Evolutionary conservation across 2,797 vertebrate species (phyloP), one percentile per base, ranked within the genome.

Genomic region (Tapirus indicus): DNA sequence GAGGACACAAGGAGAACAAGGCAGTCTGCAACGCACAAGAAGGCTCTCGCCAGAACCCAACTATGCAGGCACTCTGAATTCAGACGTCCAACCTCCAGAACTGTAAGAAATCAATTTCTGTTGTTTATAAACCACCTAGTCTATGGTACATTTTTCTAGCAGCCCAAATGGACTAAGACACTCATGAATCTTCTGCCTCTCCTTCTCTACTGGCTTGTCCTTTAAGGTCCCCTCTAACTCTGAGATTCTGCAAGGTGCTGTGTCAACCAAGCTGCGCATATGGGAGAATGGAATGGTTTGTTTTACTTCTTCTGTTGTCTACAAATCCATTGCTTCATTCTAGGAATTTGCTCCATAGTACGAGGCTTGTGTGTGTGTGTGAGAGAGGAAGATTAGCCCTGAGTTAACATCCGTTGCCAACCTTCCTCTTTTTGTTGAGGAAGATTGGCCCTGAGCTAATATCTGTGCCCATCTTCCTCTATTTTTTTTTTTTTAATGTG

Each of bases 291-390:
- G 32, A 27, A 58, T 58, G 20, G 29, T 21, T 89, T 52, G 2
- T 83, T 94, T 78, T 87, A 38, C 18, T 84, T 9, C 8, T 85
- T 68, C n/a, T 62, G 0, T 78, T 87, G 32, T 38, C 23, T 77
- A 35, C 27, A 68, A 80, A 74, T 85, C 14, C 23, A 66, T 32
- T 75, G 56, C 94, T 72, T 94, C 29, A 44, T 84, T 97, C 62
- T 71, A 91, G 44, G 8, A 97, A 56, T 94, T 89, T 17, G 84
- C 1, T n/a, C 1, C 21, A 85, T 80, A 77, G 92, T 94, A 84
- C 84, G 54, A 80, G 58, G 38, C 4, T 38, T 38, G 38, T 38
- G 38, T 38, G 38, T 38, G 38, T 38, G 38, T 38, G 38, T 38
- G 38, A 2, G 38, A 38, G 38, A 38, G 38, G 38, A 38, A 38